Evolutionary conservation across 2,797 vertebrate genomes (phyloP).

Genomic region (Molossus alvarezi): DNA sequence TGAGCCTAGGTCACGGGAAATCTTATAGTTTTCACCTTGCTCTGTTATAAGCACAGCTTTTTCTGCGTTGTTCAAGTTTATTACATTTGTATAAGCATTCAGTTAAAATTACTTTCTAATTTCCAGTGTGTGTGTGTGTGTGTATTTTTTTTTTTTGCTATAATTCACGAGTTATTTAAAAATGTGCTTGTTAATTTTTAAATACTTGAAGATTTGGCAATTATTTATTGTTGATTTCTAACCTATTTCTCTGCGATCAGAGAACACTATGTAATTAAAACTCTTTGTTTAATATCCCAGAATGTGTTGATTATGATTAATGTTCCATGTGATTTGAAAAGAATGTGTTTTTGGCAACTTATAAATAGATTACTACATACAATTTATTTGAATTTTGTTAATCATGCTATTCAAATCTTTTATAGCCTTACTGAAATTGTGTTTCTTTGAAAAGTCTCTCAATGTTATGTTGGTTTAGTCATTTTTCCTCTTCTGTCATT

Average conservation of each 20-base stretch:
- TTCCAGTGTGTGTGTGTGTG: neutral
- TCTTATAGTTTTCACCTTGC: neutral
- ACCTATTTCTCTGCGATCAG: neutral
- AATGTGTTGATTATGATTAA: conserved; percentile 3
- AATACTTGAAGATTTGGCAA: neutral
- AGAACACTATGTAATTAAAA: neutral
- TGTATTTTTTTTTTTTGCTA: neutral
- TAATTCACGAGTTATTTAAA: neutral
- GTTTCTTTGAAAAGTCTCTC: neutral
- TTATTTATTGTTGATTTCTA: neutral
- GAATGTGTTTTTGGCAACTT: neutral
- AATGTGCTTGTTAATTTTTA: neutral
- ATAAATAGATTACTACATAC: neutral
- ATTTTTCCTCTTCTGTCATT: neutral
- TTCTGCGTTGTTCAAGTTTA: neutral
- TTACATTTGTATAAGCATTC: neutral
- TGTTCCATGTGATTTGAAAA: neutral
- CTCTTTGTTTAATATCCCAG: neutral
- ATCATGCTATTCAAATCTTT: neutral
- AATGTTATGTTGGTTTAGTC: neutral
- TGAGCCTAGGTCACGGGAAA: too few relatives aligned
- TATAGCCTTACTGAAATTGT: neutral
- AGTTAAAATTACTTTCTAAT: conserved; percentile 32
- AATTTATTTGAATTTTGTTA: conserved; percentile 9
- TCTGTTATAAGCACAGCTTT: neutral